Evolutionary conservation across 1,140 invertebrate genomes (phyloP), one percentile per base, ranked within the genome.

Genomic region (Drosophila subpulchrella): DNA sequence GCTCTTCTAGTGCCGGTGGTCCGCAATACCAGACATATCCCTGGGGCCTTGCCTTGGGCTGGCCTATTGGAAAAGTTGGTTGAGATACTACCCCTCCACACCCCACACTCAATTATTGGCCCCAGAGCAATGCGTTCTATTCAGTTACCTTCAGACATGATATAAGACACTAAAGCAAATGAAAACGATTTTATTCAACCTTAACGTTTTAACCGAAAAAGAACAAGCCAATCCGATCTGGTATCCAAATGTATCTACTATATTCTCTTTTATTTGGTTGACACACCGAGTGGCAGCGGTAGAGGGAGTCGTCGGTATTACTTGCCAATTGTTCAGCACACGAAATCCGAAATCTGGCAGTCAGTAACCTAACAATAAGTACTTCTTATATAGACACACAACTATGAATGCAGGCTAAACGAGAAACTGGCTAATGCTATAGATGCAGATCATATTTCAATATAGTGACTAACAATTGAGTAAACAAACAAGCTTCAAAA

Each of bases 311-410:
- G 72, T 57, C 66, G 59, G 75, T 54, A 76, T 70, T 67, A 75
- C 73, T 83, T 66, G 70, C 80, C 88, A 88, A 85, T 88, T 89
- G 78, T 91, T 91, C 88, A 81, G 73, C 83, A 91, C 88, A 91
- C 80, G 75, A 84, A 88, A 70, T 78, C 68, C 42, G 39, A 65
- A 30, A 66, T 58, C 36, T 74, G 75, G 70, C 76, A 73, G 60
- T 78, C 74, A 74, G 57, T 81, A 54, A 80, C 79, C 57, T 85
- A 81, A 62, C 54, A 61, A 78, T 75, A 80, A 63, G 79, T 60
- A 65, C 48, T 70, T 70, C 48, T 70, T 70, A 63, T 46, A 55
- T 36, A 63, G 50, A 63, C 46, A 65, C 55, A 76, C 57, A 72
- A 60, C 36, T 57, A 80, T 39, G 56, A 59, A 24, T 51, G 70